Conservation (phyloP, 2,888 invertebrate species). For the Drosophila parthenogenetica region DNA sequence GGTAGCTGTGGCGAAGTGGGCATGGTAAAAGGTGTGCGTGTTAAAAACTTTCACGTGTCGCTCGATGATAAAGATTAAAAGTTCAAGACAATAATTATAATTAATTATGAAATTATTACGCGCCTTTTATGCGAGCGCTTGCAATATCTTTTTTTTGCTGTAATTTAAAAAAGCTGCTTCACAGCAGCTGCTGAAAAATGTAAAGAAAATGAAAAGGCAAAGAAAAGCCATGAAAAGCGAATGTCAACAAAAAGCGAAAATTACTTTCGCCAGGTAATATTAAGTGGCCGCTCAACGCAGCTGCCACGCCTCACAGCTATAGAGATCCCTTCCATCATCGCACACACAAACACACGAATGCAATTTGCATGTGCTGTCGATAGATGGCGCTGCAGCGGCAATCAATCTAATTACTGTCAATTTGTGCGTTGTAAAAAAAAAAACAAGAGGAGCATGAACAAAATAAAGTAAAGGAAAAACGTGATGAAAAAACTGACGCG, state of each 20-base stretch:
- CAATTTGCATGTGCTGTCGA: slow-evolving; percentile 60
- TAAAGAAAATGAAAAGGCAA: slow-evolving; percentile 19
- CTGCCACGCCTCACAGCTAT: slow-evolving; percentile 38
- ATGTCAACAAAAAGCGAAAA: slow-evolving; percentile 63
- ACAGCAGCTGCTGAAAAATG: slow-evolving; percentile 14
- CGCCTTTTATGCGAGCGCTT: slow-evolving; percentile 17
- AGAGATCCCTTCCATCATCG: background rate
- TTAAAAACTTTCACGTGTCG: slow-evolving; percentile 57
- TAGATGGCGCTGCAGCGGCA: slow-evolving; percentile 49
- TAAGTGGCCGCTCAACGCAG: slow-evolving; percentile 42
- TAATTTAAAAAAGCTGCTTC: slow-evolving; percentile 3
- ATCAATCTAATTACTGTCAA: slow-evolving; percentile 81
- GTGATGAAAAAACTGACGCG: slow-evolving; percentile 11
- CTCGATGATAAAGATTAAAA: slow-evolving; percentile 23
- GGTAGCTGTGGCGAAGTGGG: background rate
- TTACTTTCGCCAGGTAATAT: slow-evolving; percentile 72
- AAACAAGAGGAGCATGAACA: background rate
- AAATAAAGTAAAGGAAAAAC: slow-evolving; percentile 5
- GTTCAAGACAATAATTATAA: slow-evolving; percentile 45
- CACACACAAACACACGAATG: background rate
- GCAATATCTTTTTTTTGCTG: slow-evolving; percentile 11
- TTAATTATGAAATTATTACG: slow-evolving; percentile 61
- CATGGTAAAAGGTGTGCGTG: background rate
- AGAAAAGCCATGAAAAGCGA: slow-evolving; percentile 36
- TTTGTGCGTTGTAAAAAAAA: slow-evolving; percentile 32